Evolutionary conservation across 2,113 vertebrate genomes (phyloP), one percentile per base, ranked within the genome.

Genomic region (Cercocebus atys): DNA sequence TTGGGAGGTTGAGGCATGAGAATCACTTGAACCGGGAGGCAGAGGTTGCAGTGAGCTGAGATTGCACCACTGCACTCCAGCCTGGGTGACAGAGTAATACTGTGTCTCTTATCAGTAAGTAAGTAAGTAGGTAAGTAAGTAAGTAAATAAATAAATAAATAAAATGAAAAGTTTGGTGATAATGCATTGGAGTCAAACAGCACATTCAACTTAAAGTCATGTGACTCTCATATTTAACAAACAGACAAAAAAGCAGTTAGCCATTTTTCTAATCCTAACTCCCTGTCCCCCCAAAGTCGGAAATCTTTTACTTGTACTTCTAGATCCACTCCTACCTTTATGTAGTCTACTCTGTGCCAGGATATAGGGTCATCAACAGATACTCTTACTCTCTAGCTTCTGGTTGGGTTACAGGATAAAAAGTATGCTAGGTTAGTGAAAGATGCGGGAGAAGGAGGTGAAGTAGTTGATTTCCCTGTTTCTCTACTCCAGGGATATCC

Each of bases 271-370:
- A 8, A 61, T n/a, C n/a, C 16, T 23, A 4, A 16, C 1, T 8
- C 4, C 1, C 3, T 16, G 1, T 70, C 4, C 2, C 3, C 23
- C 4, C 16, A n/a, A 59, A 57, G 35, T 27, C 20, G 22, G 2
- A 76, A 27, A 45, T 45, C 25, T 57, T 90, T 3, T 43, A 6
- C 61, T 72, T 80, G n/a, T 4, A 57, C 27, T 61, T 93, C 17
- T 20, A 45, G 23, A 38, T 27, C 40, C n/a, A 7, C 12, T 64
- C 59, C 64, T 78, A 47, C 14, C 17, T 27, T 61, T 43, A 30
- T 57, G 18, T 13, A 23, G 27, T 1, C 27, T 88, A 4, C 40
- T 47, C 25, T 73, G 14, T 20, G 6, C 27, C 23, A 2, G 6
- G 11, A 11, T 9, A 30, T 10, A 20, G 12, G 4, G 14, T 43